phyloP scores from a whole-genome alignment of 2,888 invertebrate species.

The Xanthorhoe spadicearia region DNA sequence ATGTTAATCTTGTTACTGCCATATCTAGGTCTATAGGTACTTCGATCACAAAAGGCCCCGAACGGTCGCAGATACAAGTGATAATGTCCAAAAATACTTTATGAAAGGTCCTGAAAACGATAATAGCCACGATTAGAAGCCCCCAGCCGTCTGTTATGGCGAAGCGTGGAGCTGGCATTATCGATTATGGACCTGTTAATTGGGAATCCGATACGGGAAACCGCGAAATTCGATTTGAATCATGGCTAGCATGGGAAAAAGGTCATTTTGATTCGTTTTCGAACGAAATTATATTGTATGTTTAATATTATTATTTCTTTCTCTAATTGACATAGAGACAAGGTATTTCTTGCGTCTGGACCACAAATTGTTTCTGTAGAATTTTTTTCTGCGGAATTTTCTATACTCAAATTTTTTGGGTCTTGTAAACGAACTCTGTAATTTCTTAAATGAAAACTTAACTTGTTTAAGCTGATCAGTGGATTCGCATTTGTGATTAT shows the following conservation, averaged over 20 bases:
- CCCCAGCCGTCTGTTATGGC: conserved; percentile 26
- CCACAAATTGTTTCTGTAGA: too few relatives aligned
- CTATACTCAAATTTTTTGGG: too few relatives aligned
- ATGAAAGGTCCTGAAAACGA: conserved; percentile 32
- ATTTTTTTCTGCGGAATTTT: too few relatives aligned
- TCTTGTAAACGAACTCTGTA: too few relatives aligned
- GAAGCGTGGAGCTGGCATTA: conserved; percentile 22
- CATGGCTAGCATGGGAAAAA: conserved; percentile 7
- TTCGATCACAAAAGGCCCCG: background rate
- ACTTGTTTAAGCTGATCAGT: too few relatives aligned
- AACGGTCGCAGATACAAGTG: conserved; percentile 7
- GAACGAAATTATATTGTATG: background rate
- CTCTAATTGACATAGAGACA: background rate
- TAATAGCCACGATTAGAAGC: conserved; percentile 33
- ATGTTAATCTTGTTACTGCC: background rate
- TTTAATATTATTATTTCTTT: background rate
- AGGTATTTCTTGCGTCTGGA: background rate
- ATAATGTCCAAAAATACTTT: conserved; percentile 33
- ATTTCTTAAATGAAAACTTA: too few relatives aligned
- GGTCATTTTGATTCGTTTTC: background rate
- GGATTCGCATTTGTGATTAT: too few relatives aligned
- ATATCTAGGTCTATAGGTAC: background rate
- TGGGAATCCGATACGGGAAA: conserved; percentile 36
- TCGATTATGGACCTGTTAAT: conserved; percentile 38
- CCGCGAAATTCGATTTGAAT: conserved; percentile 31